Conservation (phyloP, 2,888 invertebrate species). For the Halictus ligatus region DNA sequence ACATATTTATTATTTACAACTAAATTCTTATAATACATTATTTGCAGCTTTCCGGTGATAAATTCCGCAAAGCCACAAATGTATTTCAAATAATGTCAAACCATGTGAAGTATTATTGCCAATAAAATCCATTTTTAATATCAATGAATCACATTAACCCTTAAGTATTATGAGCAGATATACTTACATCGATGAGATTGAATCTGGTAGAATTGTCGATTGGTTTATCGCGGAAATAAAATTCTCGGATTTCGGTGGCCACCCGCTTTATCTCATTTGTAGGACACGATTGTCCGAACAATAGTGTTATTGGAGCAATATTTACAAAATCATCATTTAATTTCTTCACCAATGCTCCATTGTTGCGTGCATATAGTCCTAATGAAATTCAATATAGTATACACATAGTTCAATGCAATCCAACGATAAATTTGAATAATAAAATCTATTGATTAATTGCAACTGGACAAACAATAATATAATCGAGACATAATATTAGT, state of each 20-base stretch:
- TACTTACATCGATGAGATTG: slow-evolving; percentile 87
- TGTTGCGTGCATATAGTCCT: slow-evolving; percentile 81
- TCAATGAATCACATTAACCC: neutral
- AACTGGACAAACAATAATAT: neutral
- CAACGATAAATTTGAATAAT: neutral
- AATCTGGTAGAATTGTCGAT: slow-evolving; percentile 84
- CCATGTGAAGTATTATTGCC: neutral
- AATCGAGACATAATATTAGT: neutral
- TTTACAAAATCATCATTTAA: slow-evolving; percentile 86
- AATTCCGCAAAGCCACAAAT: too few species aligned
- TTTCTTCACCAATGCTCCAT: slow-evolving; percentile 85
- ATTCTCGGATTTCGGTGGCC: slow-evolving; percentile 85
- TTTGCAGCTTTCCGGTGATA: too few species aligned
- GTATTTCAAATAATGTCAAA: neutral
- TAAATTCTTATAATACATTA: too few species aligned
- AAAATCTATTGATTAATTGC: neutral
- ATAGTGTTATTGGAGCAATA: slow-evolving; percentile 87
- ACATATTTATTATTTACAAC: too few species aligned
- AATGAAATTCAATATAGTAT: neutral
- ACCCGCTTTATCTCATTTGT: slow-evolving; percentile 81
- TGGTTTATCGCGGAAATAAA: slow-evolving; percentile 86
- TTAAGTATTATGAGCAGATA: neutral
- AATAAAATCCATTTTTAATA: neutral
- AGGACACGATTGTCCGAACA: slow-evolving; percentile 87
- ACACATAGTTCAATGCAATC: neutral